Conservation (phyloP, 2,888 invertebrate species). For the Lepeophtheirus nordmannii region DNA sequence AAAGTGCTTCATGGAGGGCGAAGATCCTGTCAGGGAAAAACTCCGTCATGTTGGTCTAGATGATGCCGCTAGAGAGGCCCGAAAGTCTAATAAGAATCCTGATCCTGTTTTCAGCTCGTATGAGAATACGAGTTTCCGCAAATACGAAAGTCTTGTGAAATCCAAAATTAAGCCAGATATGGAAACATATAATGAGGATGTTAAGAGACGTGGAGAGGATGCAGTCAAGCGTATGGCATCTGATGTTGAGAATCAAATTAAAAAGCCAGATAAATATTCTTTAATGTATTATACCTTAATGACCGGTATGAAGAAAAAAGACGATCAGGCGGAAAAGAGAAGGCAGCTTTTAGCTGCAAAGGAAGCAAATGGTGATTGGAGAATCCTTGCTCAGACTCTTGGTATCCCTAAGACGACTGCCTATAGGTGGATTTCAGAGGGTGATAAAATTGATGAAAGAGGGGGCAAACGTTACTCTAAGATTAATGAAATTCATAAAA, state of each 20-base stretch:
- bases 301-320: no score
- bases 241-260: conserved; percentile 82
- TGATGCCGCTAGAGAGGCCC: conserved; percentile 63
- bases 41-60: conserved; percentile 68
- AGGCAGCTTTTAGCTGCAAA: no score
- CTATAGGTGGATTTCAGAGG: no score
- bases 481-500: no score
- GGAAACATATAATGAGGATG: conserved; percentile 62
- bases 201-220: conserved; percentile 57
- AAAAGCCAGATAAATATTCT: no score
- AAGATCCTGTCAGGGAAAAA: conserved; percentile 79
- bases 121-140: conserved; percentile 71
- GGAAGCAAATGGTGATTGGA: no score
- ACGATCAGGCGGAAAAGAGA: no score
- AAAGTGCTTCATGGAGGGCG: conserved; percentile 42
- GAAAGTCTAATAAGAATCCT: conserved; percentile 38
- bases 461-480: no score
- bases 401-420: no score
- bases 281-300: no score
- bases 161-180: conserved; percentile 63
- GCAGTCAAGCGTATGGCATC: conserved; percentile 91
- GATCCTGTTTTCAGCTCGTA: conserved; percentile 88
- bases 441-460: no score
- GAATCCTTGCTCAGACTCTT: no score
- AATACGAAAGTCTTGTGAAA: conserved; percentile 78